These are phyloP conservation scores for Rotaria magnacalcarata DNA, from an alignment of 2,888 invertebrate genomes.

Conservation along the genomic window DNA sequence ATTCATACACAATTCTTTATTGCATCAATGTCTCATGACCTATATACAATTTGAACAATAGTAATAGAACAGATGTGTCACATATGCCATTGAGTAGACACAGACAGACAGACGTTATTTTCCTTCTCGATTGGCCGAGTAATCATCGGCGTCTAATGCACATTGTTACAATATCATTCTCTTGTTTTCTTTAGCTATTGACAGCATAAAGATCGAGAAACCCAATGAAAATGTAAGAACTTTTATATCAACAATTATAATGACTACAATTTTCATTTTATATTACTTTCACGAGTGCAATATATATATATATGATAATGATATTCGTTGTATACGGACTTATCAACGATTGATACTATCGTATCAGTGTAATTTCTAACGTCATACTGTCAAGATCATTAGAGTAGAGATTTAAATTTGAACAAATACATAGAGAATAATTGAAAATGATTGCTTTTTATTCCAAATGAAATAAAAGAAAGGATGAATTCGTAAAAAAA, in stretches of 20 bases:
- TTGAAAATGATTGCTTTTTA: too few species aligned
- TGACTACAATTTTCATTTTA: background rate
- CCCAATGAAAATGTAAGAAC: background rate
- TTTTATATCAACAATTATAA: background rate
- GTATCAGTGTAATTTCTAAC: too few species aligned
- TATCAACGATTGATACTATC: too few species aligned
- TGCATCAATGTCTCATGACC: background rate
- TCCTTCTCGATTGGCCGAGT: background rate
- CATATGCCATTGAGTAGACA: background rate
- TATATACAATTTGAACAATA: background rate
- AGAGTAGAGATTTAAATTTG: too few species aligned
- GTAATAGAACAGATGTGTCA: constrained; percentile 9
- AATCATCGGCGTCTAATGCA: background rate
- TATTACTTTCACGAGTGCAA: background rate
- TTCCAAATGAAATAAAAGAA: too few species aligned
- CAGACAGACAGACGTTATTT: background rate
- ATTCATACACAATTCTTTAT: background rate
- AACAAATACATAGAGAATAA: too few species aligned
- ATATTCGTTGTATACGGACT: too few species aligned
- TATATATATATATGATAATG: background rate
- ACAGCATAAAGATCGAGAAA: background rate
- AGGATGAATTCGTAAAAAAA: too few species aligned
- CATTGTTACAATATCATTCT: background rate
- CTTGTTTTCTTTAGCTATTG: background rate
- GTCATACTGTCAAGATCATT: too few species aligned